These are phyloP conservation scores for Drosophila ohnishii DNA, from an alignment of 1,140 invertebrate species.

Conservation along the genomic window DNA sequence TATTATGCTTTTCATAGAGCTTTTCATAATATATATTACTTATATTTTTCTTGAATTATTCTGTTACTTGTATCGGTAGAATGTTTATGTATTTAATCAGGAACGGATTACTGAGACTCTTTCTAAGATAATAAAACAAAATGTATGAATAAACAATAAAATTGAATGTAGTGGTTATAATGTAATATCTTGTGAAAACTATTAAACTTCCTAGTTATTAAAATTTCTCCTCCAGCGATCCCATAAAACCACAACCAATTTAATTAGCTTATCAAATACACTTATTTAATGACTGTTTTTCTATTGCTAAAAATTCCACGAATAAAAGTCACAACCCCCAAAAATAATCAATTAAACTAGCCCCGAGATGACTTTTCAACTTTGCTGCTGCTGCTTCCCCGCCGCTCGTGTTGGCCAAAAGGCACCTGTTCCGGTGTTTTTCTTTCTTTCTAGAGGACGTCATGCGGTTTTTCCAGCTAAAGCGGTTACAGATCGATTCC, in stretches of 20 bases:
- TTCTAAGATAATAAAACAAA: too few relatives aligned
- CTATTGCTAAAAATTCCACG: conserved; percentile 7
- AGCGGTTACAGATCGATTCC: conserved; percentile 30
- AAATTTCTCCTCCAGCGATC: too few relatives aligned
- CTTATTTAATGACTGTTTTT: not conserved
- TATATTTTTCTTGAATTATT: too few relatives aligned
- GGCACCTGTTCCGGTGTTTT: conserved; percentile 36
- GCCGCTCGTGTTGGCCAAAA: conserved; percentile 33
- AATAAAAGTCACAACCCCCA: not conserved
- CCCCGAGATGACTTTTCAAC: conserved; percentile 21
- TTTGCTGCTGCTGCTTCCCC: conserved; percentile 7
- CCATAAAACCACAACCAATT: not conserved
- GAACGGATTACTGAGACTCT: too few relatives aligned
- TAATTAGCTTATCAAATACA: conserved; percentile 8
- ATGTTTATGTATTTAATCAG: too few relatives aligned
- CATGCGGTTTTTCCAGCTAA: conserved; percentile 68
- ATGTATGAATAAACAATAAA: too few relatives aligned
- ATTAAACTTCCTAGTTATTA: too few relatives aligned
- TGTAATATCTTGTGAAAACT: too few relatives aligned
- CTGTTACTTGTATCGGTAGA: too few relatives aligned
- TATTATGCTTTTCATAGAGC: too few relatives aligned
- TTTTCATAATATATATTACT: too few relatives aligned
- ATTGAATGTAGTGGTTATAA: too few relatives aligned
- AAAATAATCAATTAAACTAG: conserved; percentile 5
- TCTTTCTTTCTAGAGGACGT: conserved; percentile 17